Base-by-base conservation (phyloP, 1,140 invertebrate genomes). In the Chymomyza costata region DNA sequence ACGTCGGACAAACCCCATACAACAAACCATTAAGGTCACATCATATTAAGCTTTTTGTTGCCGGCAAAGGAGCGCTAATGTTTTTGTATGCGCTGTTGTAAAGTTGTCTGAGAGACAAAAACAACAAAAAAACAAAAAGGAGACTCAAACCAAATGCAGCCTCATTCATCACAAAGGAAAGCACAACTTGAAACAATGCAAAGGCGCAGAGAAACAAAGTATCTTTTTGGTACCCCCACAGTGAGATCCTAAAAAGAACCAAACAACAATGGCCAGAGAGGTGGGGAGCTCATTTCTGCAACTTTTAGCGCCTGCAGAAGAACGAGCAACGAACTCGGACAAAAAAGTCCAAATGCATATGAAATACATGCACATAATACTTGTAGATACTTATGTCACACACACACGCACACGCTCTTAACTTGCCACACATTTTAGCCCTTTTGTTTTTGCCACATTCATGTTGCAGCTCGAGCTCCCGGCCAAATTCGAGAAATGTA, bases 81-180 rank as follows among this genome's bases (percentile, higher is more conserved):
- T 80, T 66, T 54, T 45, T 76, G 71, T 80, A 73, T n/a, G n/a
- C n/a, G n/a, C n/a, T n/a, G n/a, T 70, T 80, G 71, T 76, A 80
- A n/a, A 69, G 64, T 78, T 78, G 67, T 78, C 64, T 56, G 39
- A 56, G 41, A 55, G 41, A 56, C 71, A 76, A 76, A 78, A 54
- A 78, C n/a, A n/a, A n/a, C n/a, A n/a, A n/a, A n/a, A n/a, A n/a
- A n/a, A n/a, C n/a, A n/a, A n/a, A n/a, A n/a, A n/a, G n/a, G n/a
- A n/a, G n/a, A 59, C 71, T 64, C 73, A 40, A n/a, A 43, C 57
- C 73, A 61, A 76, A 63, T 80, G 71, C 71, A 76, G 62, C 54
- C 67, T 80, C 71, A 80, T 76, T 76, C 71, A 76, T 76, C 71
- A 76, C 66, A 35, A 57, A 47, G 52, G 44, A 60, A 71, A 56